Conservation (phyloP, 2,797 vertebrate species). For the Kryptolebias ocellatus region DNA sequence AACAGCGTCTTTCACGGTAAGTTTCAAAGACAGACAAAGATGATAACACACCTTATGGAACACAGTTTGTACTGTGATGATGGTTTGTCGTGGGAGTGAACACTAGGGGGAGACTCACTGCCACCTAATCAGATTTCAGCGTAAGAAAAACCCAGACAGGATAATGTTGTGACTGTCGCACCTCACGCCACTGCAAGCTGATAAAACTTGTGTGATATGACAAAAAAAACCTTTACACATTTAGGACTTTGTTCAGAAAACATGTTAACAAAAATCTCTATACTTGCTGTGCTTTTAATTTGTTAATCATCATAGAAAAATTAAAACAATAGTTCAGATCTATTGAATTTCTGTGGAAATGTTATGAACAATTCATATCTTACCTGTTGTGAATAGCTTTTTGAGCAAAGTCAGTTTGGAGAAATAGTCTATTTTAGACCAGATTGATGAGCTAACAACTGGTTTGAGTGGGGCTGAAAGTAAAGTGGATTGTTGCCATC, state of each 20-base stretch:
- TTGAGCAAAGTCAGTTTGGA: too few relatives aligned
- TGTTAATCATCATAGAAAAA: neutral
- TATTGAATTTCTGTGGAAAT: too few relatives aligned
- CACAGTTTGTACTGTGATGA: neutral
- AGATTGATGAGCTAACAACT: too few relatives aligned
- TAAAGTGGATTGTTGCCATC: too few relatives aligned
- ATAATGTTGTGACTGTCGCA: neutral
- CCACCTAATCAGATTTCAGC: conserved; percentile 14
- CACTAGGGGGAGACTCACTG: conserved; percentile 74
- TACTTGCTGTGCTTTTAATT: neutral
- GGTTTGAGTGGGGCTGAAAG: too few relatives aligned
- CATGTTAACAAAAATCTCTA: neutral
- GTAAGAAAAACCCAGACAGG: neutral
- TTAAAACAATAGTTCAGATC: too few relatives aligned
- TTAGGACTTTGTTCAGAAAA: neutral
- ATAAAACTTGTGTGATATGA: neutral
- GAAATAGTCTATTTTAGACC: too few relatives aligned
- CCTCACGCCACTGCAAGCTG: neutral
- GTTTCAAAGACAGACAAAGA: conserved; percentile 28
- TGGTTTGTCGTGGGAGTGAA: conserved; percentile 41
- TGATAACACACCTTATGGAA: neutral
- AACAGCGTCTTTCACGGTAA: conserved; percentile 94
- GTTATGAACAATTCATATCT: too few relatives aligned
- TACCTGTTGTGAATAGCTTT: too few relatives aligned
- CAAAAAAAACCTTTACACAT: neutral